Conservation (phyloP, 2,888 invertebrate genomes). For the Morpho helenor region DNA sequence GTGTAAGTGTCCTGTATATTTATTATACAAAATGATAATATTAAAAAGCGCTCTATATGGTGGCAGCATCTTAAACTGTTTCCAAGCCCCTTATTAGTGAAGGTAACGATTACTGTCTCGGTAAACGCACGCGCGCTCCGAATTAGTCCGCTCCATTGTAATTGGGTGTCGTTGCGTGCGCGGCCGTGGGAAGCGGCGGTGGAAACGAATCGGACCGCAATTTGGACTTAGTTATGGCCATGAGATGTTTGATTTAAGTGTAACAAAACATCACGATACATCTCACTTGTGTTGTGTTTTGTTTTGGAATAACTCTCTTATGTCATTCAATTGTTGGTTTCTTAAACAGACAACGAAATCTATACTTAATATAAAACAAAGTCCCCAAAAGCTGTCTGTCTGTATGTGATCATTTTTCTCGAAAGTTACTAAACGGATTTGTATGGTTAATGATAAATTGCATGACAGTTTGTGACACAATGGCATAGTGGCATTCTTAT, state of each 20-base stretch:
- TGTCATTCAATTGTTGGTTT: no score
- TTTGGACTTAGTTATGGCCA: constrained; percentile 58
- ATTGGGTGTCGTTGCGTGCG: constrained; percentile 53
- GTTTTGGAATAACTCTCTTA: constrained; percentile 2
- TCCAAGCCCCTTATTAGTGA: constrained; percentile 10
- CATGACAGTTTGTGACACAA: no score
- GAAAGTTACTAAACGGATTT: no score
- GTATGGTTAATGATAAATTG: no score
- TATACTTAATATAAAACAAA: no score
- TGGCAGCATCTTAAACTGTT: constrained; percentile 1
- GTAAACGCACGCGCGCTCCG: constrained; percentile 39
- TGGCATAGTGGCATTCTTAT: no score
- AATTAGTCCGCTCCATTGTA: constrained; percentile 29
- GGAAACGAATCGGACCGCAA: constrained; percentile 57
- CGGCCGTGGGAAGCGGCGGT: constrained; percentile 65
- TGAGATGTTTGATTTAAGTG: constrained; percentile 38
- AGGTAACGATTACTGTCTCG: constrained; percentile 18
- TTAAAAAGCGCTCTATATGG: constrained; percentile 1
- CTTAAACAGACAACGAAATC: no score
- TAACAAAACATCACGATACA: constrained; percentile 26
- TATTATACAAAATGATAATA: neutral
- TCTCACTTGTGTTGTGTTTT: constrained; percentile 10
- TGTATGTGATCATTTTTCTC: no score
- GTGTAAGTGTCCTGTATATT: no score
- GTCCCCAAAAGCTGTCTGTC: no score